Base-by-base conservation (phyloP, 1,140 invertebrate genomes). In the Andricus grossulariae region DNA sequence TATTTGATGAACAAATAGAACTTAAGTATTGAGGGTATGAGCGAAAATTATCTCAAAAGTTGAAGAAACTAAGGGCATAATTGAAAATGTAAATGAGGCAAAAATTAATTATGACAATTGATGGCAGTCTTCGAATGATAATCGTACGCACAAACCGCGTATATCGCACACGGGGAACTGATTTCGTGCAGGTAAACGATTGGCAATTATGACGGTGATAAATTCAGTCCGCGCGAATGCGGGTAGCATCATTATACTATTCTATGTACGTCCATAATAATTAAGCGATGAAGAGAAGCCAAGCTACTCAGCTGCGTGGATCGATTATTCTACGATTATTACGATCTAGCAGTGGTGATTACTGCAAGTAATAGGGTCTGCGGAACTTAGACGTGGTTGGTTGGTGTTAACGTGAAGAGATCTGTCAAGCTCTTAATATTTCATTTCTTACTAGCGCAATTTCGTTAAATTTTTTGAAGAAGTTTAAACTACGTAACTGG, bases 141-240 rank as follows among this genome's bases (percentile, higher is more conserved):
- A 87, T 86, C 76, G 73, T 52, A 52, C 72, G 72, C 76, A 54
- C 79, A 75, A 79, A 45, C 75, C 57, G 51, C 49, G 60, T 76
- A 57, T 73, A 75, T 79, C 79, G 82, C 81, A 79, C 73, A 74
- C 78, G 78, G 71, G 78, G 80, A 85, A 84, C 85, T 84, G 85
- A 80, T 85, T 85, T 80, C 73, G 81, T 82, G 77, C 76, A 82
- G 82, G 85, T 87, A 87, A 88, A 86, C 85, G 86, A 88, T 88
- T 83, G 84, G 80, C 84, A 85, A 87, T 87, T 89, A 86, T 80
- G 80, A 76, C 72, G 84, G 82, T 84, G 86, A 88, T 89, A 88
- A 89, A 88, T 88, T 87, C 83, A 76, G 73, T n/a, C 83, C 80
- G 79, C 75, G 82, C 83, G 82, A 86, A 85, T 85, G 86, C 80